phyloP scores from a whole-genome alignment of 2,888 invertebrate species.

The Lithodes maja region DNA sequence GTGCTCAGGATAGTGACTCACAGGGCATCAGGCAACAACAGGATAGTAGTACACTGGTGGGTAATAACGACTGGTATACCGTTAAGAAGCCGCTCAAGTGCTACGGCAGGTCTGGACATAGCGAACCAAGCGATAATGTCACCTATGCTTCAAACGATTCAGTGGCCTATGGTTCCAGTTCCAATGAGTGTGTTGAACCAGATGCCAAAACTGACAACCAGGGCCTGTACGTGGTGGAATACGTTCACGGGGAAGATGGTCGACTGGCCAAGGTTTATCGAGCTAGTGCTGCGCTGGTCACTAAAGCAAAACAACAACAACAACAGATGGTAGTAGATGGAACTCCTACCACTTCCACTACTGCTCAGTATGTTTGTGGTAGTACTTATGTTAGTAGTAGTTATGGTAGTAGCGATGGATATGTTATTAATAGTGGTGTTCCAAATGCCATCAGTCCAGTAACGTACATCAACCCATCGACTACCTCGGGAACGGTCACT shows the following conservation, averaged over 20 bases:
- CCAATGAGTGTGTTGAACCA: background rate
- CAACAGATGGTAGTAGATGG: background rate
- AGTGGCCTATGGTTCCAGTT: background rate
- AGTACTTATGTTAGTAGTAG: background rate
- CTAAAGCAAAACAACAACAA: background rate
- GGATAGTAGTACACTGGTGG: background rate
- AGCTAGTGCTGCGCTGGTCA: constrained; percentile 41
- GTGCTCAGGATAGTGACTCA: constrained; percentile 21
- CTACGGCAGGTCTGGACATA: constrained; percentile 37
- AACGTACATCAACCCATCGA: background rate
- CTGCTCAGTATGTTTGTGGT: background rate
- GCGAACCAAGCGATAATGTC: background rate
- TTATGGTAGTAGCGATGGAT: background rate
- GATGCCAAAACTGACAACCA: background rate
- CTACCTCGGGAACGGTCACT: background rate
- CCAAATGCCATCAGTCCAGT: background rate
- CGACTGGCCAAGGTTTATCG: constrained; percentile 53
- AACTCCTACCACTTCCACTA: background rate
- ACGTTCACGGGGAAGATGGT: constrained; percentile 48
- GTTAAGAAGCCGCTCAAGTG: constrained; percentile 59
- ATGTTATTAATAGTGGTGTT: background rate
- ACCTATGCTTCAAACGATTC: background rate
- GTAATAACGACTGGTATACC: constrained; percentile 52
- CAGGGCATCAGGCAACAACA: background rate
- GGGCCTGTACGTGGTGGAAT: constrained; percentile 46